These are phyloP conservation scores for Hyaena hyaena DNA, from an alignment of 2,113 vertebrate species.

Conservation along the genomic window DNA sequence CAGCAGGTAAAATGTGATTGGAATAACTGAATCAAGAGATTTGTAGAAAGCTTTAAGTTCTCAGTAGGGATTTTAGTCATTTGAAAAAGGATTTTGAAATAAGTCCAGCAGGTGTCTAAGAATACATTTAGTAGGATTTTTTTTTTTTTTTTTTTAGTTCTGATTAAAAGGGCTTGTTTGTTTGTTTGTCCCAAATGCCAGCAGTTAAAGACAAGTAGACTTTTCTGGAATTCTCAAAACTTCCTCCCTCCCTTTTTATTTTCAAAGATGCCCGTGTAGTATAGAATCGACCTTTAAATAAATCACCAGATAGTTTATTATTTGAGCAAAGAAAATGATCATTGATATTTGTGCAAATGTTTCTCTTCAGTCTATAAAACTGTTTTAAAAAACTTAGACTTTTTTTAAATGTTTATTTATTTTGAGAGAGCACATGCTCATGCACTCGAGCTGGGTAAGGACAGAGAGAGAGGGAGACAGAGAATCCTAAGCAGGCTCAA, in stretches of 20 bases:
- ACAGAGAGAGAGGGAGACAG: too few relatives aligned
- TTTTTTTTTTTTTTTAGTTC: constrained; percentile 4
- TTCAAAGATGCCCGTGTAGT: background rate
- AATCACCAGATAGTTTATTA: background rate
- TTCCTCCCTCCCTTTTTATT: background rate
- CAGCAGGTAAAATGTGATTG: constrained; percentile 60
- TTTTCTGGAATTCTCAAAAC: background rate
- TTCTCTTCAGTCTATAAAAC: background rate
- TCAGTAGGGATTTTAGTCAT: constrained; percentile 62
- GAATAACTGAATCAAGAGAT: constrained; percentile 60
- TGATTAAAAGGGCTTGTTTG: constrained; percentile 18
- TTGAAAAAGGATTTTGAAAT: constrained; percentile 59
- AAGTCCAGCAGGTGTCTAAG: constrained; percentile 67
- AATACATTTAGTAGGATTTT: background rate
- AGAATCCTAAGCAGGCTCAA: too few relatives aligned
- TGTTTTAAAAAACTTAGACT: background rate
- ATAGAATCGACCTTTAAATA: background rate
- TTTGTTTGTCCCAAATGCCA: background rate
- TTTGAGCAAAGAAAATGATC: background rate
- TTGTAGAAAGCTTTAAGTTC: constrained; percentile 62
- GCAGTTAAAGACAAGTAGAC: constrained; percentile 25
- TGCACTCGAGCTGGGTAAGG: too few relatives aligned
- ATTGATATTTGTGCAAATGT: background rate
- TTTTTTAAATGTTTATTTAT: too few relatives aligned
- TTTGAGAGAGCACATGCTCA: background rate